Evolutionary conservation across 2,113 vertebrate genomes (phyloP).

Genomic region (Eclectus roratus): DNA sequence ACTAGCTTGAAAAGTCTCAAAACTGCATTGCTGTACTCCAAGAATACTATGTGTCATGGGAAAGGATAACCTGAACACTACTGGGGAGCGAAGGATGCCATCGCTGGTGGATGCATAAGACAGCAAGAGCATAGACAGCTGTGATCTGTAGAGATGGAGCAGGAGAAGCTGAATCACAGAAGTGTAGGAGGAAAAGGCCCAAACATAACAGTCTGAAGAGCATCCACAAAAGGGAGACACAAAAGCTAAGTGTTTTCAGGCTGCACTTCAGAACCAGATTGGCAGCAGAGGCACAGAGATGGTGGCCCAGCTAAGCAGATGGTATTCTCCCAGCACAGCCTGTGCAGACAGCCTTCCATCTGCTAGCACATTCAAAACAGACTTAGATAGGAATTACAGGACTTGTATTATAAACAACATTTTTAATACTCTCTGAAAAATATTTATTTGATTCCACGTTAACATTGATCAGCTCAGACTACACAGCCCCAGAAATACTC

Average conservation of each 20-base stretch:
- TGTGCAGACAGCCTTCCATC: background rate
- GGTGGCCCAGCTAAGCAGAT: slow-evolving; percentile 32
- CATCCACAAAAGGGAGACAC: background rate
- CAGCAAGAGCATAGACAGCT: background rate
- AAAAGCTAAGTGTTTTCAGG: background rate
- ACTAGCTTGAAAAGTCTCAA: background rate
- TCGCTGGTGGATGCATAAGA: background rate
- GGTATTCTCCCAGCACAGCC: background rate
- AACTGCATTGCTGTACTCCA: background rate
- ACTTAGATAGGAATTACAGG: background rate
- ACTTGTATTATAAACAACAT: background rate
- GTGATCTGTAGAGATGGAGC: background rate
- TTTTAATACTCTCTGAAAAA: slow-evolving; percentile 33
- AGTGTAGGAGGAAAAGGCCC: background rate
- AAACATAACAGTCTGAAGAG: background rate
- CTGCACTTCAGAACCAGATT: background rate
- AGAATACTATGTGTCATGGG: background rate
- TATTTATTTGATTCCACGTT: slow-evolving; percentile 28
- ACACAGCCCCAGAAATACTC: background rate
- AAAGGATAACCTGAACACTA: background rate
- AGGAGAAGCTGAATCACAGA: background rate
- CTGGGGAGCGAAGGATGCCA: background rate
- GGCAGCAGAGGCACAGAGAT: background rate
- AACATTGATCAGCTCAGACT: slow-evolving; percentile 1
- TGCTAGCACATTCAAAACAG: background rate